Evolutionary conservation across 2,888 invertebrate species (phyloP).

Genomic region (Ligdia adustata): DNA sequence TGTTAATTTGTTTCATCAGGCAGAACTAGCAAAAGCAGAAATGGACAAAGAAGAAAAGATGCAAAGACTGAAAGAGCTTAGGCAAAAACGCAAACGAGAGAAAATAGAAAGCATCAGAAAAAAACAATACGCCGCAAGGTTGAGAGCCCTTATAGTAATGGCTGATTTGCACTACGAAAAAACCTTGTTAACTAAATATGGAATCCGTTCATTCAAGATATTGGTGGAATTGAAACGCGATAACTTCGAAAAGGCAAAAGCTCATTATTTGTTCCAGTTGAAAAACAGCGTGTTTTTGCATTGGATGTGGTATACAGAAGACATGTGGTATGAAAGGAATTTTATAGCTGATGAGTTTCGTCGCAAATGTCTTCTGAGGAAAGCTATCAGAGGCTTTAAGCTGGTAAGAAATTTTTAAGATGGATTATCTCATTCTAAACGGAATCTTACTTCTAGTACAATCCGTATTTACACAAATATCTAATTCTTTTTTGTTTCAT

Average conservation of each 20-base stretch:
- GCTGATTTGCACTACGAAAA: conserved; percentile 79
- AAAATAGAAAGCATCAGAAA: conserved; percentile 85
- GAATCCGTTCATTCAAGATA: conserved; percentile 61
- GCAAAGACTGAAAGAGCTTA: conserved; percentile 83
- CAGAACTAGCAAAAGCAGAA: conserved; percentile 75
- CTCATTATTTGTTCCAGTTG: conserved; percentile 71
- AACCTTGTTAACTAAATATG: conserved; percentile 64
- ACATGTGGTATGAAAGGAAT: conserved; percentile 78
- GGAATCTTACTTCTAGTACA: too few relatives aligned
- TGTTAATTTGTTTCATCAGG: conserved; percentile 54
- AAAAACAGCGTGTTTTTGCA: conserved; percentile 75
- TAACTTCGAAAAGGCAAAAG: conserved; percentile 72
- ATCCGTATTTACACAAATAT: background rate
- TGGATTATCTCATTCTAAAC: too few relatives aligned
- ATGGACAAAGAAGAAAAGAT: conserved; percentile 86
- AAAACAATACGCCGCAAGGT: conserved; percentile 77
- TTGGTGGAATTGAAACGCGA: conserved; percentile 64
- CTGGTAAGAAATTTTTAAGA: too few relatives aligned
- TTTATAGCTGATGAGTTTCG: conserved; percentile 83
- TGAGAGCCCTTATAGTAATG: conserved; percentile 76
- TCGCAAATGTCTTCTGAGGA: conserved; percentile 73
- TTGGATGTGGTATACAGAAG: conserved; percentile 81
- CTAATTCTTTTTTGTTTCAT: conserved; percentile 38
- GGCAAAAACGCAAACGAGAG: conserved; percentile 84
- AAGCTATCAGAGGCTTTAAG: conserved; percentile 74